Percentiles rank a stretch among this genome's conserved stretches.
These are phyloP conservation scores for Oryzias dopingdopingensis DNA, from an alignment of 2,797 vertebrate species.

Conservation along the genomic window DNA sequence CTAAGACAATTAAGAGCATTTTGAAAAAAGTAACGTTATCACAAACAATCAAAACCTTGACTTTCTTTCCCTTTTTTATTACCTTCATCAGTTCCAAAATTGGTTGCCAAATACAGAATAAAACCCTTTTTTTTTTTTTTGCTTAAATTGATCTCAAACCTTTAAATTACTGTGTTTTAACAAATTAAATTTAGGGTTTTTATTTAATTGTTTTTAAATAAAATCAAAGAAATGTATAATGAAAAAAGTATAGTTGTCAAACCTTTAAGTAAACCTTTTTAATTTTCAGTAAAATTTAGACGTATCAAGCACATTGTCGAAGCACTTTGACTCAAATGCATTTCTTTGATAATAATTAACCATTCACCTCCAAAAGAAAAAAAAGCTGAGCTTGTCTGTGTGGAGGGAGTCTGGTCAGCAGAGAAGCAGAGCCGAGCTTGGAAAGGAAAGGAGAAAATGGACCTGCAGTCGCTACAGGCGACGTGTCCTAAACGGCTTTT, in stretches of 20 bases:
- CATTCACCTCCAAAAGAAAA: constrained; percentile 59
- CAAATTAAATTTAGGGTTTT: too few relatives aligned
- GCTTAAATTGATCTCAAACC: too few relatives aligned
- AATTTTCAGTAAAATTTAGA: neutral
- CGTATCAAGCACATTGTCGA: constrained; percentile 16
- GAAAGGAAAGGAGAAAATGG: constrained; percentile 43
- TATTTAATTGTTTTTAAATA: neutral
- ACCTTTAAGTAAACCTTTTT: constrained; percentile 9
- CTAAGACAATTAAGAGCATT: too few relatives aligned
- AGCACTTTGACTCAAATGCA: constrained; percentile 37
- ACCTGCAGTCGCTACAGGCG: constrained; percentile 30
- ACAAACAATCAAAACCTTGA: too few relatives aligned
- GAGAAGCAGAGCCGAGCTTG: constrained; percentile 65
- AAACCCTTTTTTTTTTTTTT: too few relatives aligned
- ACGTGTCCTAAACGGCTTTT: constrained; percentile 42
- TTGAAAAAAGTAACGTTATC: too few relatives aligned
- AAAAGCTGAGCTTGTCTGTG: constrained; percentile 26
- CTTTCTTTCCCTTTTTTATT: too few relatives aligned
- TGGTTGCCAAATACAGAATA: too few relatives aligned
- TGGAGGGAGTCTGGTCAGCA: constrained; percentile 37
- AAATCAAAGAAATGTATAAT: constrained; percentile 4
- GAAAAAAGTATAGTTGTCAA: neutral
- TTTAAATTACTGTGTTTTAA: too few relatives aligned
- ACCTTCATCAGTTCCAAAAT: too few relatives aligned
- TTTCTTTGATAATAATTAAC: constrained; percentile 66